Conservation (phyloP, 1,140 invertebrate genomes). For the Hypothenemus hampei region DNA sequence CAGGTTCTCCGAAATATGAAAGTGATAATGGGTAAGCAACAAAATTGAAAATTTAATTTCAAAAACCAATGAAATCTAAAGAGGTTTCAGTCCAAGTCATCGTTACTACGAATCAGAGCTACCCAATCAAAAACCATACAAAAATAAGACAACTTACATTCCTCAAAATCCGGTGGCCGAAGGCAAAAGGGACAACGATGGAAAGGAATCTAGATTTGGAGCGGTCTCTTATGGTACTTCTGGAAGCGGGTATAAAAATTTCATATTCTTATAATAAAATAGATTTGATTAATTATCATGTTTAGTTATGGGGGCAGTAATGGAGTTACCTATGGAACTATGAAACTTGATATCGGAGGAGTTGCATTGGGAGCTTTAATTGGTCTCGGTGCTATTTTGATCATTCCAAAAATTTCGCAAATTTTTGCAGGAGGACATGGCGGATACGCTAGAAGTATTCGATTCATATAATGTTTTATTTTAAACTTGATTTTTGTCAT, state of each 20-base stretch:
- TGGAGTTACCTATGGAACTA: slow-evolving; percentile 41
- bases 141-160: slow-evolving; percentile 24
- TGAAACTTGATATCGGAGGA: slow-evolving; percentile 78
- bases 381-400: slow-evolving; percentile 70
- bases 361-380: slow-evolving; percentile 71
- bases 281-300: background rate
- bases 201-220: slow-evolving; percentile 30
- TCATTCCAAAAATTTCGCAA: slow-evolving; percentile 71
- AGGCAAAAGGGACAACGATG: slow-evolving; percentile 20
- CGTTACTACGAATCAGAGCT: slow-evolving; percentile 39
- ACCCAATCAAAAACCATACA: slow-evolving; percentile 22
- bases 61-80: slow-evolving; percentile 4
- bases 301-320: slow-evolving; percentile 29
- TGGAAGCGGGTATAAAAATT: slow-evolving; percentile 13
- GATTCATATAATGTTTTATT: slow-evolving; percentile 36
- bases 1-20: slow-evolving; percentile 27
- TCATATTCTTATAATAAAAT: background rate
- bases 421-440: slow-evolving; percentile 61
- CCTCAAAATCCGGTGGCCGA: slow-evolving; percentile 22
- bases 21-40: slow-evolving; percentile 29
- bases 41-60: background rate
- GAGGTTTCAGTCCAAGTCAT: slow-evolving; percentile 39
- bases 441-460: slow-evolving; percentile 55
- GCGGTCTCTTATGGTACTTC: slow-evolving; percentile 25
- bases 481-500: background rate